A percentile compares a stretch with the other conserved stretches of the same genome.
These are phyloP conservation scores for Empis livida DNA, from an alignment of 2,888 invertebrate genomes.

Conservation along the genomic window DNA sequence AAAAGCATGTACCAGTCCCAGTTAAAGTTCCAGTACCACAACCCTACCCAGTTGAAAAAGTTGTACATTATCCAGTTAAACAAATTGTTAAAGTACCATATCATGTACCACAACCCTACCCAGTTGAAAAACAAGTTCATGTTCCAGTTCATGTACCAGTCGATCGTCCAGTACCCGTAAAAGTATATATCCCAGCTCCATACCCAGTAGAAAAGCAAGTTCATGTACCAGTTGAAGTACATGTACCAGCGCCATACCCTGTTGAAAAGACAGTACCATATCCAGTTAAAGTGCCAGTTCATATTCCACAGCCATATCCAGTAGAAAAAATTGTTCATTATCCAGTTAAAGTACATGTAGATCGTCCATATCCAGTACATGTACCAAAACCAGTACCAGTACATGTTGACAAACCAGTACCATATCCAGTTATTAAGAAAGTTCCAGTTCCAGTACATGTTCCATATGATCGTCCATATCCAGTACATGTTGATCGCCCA, in stretches of 20 bases:
- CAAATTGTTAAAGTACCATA: slow-evolving; percentile 68
- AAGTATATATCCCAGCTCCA: slow-evolving; percentile 47
- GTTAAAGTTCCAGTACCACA: slow-evolving; percentile 46
- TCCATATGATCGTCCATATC: slow-evolving; percentile 40
- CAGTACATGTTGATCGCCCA: slow-evolving; percentile 51
- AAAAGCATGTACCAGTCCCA: slow-evolving; percentile 55
- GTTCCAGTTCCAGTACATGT: slow-evolving; percentile 48
- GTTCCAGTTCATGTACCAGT: slow-evolving; percentile 61
- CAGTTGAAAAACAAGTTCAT: slow-evolving; percentile 64
- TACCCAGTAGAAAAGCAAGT: slow-evolving; percentile 58
- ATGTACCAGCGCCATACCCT: slow-evolving; percentile 62
- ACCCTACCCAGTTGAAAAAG: slow-evolving; percentile 45
- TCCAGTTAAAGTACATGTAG: slow-evolving; percentile 53
- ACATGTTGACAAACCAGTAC: slow-evolving; percentile 41
- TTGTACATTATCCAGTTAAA: slow-evolving; percentile 57
- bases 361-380: slow-evolving; percentile 49
- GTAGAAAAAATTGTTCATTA: slow-evolving; percentile 56
- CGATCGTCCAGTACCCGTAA: slow-evolving; percentile 65
- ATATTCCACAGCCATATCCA: slow-evolving; percentile 57
- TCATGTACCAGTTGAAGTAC: slow-evolving; percentile 58
- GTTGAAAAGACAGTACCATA: slow-evolving; percentile 49
- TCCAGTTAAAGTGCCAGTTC: slow-evolving; percentile 60
- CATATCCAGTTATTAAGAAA: slow-evolving; percentile 47
- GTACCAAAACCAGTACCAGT: slow-evolving; percentile 44
- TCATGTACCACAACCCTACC: slow-evolving; percentile 64